Base-by-base conservation (phyloP, 2,888 invertebrate species). In the Drosophila acutilabella region DNA sequence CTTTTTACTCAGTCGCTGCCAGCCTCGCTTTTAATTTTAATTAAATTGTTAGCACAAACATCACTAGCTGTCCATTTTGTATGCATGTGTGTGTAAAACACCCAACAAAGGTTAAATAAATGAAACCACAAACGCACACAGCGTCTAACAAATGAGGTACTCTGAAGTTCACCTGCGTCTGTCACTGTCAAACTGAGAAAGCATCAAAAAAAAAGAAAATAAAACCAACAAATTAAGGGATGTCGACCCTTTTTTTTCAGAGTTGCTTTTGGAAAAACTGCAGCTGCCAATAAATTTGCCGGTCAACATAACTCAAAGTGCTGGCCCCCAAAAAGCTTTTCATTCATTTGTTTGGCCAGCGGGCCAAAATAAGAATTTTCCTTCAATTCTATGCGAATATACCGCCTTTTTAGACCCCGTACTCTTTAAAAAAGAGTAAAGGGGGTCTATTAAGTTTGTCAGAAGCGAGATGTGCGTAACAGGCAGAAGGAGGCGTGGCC, bases 21-120 rank as follows among this genome's bases (percentile, higher is more conserved):
- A n/a, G 13, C 4, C 26, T 44, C 38, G 58, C 56, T 62, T 71
- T 69, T 42, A 45, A 66, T 48, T 80, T 80, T 77, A 80, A 78
- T 78, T 59, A 77, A 78, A 72, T 80, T 72, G 71, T 78, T 78
- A 64, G 57, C 64, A 40, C 50, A 47, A 64, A 51, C 64, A 59
- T 23, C 59, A 45, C 30, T 60, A 40, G 53, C 16, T 52, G 16
- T 20, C 23, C 62, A 11, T 16, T 33, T 50, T 64, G 13, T 13
- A 7, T 40, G 36, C 41, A 14, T 57, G 42, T 58, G 33, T 64
- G 30, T 44, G 52, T 26, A 23, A 7, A 51, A 23, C 54, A 51
- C 14, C 16, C 53, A 59, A 38, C 74, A 74, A 61, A 64, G 56
- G 64, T 68, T 68, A 67, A 65, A 67, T 41, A 67, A 61, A 62